Conservation (phyloP, 2,888 invertebrate species). For the Caenorhabditis panamensis region DNA sequence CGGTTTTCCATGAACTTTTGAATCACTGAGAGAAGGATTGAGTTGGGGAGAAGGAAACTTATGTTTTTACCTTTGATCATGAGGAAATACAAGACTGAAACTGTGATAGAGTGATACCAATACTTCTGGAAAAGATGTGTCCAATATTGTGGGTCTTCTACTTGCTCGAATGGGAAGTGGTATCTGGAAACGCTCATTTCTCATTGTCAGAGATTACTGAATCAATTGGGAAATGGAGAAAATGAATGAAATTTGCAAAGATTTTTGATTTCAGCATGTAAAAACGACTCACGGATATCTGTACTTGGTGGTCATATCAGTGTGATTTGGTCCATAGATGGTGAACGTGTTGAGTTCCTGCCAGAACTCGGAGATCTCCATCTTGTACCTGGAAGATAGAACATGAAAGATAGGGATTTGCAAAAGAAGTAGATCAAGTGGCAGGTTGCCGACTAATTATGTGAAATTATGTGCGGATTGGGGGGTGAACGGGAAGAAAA, state of each 20-base stretch:
- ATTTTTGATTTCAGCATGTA: too few species aligned
- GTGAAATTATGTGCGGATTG: constrained; percentile 35
- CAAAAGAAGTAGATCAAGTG: constrained; percentile 24
- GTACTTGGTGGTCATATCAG: constrained; percentile 74
- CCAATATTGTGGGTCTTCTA: constrained; percentile 72
- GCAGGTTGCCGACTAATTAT: constrained; percentile 12
- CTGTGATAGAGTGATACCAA: constrained; percentile 85
- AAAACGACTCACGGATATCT: constrained; percentile 72
- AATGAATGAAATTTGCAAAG: too few species aligned
- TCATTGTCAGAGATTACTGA: too few species aligned
- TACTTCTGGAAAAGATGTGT: constrained; percentile 82
- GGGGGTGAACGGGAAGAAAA: neutral
- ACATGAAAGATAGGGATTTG: neutral
- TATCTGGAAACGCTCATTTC: constrained; percentile 72
- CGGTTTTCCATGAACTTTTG: constrained; percentile 82
- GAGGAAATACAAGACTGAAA: constrained; percentile 84
- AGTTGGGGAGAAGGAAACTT: neutral
- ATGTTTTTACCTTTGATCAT: constrained; percentile 60
- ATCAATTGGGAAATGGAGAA: neutral
- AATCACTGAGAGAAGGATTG: constrained; percentile 59
- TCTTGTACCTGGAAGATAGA: constrained; percentile 15
- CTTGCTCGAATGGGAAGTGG: constrained; percentile 77
- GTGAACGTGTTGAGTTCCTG: constrained; percentile 75
- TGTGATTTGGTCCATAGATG: constrained; percentile 73
- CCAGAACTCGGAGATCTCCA: constrained; percentile 65